phyloP scores from a whole-genome alignment of 2,113 vertebrate genomes.

The Galeopterus variegatus region DNA sequence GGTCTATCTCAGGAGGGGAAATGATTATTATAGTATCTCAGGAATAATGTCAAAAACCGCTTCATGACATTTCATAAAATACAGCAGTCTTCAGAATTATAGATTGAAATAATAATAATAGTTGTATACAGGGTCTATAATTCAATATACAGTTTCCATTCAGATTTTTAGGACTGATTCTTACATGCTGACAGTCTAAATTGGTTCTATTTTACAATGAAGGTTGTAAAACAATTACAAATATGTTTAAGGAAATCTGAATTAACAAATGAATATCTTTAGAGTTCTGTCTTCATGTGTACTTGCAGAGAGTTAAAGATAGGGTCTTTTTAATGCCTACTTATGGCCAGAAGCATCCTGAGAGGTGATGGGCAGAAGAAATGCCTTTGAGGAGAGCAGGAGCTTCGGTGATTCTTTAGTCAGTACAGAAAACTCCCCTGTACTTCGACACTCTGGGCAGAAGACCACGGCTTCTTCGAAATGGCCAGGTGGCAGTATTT shows the following conservation, averaged over 20 bases:
- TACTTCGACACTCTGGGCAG: neutral
- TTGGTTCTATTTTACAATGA: slow-evolving; percentile 44
- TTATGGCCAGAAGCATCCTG: neutral
- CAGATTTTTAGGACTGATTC: slow-evolving; percentile 12
- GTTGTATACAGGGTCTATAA: neutral
- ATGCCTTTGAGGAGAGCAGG: neutral
- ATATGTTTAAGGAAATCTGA: neutral
- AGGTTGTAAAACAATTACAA: neutral
- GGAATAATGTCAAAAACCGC: neutral
- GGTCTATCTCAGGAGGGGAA: neutral
- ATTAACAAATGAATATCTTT: neutral
- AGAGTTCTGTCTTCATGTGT: neutral
- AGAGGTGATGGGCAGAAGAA: neutral
- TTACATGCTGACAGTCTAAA: neutral
- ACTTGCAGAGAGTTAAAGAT: slow-evolving; percentile 23
- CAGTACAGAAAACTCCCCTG: neutral
- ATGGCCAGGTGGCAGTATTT: neutral
- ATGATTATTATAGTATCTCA: neutral
- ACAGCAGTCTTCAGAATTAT: neutral
- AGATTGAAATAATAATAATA: neutral
- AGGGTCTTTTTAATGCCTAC: neutral
- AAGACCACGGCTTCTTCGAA: neutral
- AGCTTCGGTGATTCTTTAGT: neutral
- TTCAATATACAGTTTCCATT: slow-evolving; percentile 45
- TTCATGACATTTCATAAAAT: neutral